Conservation (phyloP, 2,888 invertebrate species). For the Terebella lapidaria region DNA sequence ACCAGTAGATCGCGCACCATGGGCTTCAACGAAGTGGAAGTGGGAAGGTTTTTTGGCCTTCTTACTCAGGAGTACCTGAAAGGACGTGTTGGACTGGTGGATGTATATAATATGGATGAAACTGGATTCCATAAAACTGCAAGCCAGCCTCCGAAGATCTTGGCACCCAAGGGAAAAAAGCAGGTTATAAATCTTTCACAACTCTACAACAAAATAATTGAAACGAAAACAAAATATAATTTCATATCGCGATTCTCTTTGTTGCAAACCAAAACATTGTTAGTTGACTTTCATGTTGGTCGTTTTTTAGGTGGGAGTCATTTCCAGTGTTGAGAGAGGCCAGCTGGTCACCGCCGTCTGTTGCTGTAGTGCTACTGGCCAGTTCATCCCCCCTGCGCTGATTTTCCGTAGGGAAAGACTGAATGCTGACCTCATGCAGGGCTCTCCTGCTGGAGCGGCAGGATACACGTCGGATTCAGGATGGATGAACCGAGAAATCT, state of each 20-base stretch:
- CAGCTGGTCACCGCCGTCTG: neutral
- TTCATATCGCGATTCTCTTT: too few species aligned
- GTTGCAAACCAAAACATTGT: too few species aligned
- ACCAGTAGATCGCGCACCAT: neutral
- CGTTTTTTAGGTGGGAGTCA: too few species aligned
- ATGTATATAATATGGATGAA: neutral
- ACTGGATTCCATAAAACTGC: neutral
- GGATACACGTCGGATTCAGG: neutral
- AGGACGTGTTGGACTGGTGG: neutral
- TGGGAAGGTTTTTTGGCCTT: neutral
- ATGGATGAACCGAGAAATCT: neutral
- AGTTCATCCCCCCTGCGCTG: neutral
- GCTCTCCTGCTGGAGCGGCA: neutral
- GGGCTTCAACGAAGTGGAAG: neutral
- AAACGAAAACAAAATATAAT: too few species aligned
- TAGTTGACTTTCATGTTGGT: too few species aligned
- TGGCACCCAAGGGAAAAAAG: neutral
- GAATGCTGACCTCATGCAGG: neutral
- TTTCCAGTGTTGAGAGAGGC: conserved; percentile 3
- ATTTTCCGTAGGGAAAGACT: conserved; percentile 2
- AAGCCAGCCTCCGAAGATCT: neutral
- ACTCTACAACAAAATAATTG: too few species aligned
- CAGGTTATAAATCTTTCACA: too few species aligned
- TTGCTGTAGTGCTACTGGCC: neutral
- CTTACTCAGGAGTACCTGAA: neutral